phyloP scores from a whole-genome alignment of 2,888 invertebrate genomes.

The Amblyjoppa fuscipennis region DNA sequence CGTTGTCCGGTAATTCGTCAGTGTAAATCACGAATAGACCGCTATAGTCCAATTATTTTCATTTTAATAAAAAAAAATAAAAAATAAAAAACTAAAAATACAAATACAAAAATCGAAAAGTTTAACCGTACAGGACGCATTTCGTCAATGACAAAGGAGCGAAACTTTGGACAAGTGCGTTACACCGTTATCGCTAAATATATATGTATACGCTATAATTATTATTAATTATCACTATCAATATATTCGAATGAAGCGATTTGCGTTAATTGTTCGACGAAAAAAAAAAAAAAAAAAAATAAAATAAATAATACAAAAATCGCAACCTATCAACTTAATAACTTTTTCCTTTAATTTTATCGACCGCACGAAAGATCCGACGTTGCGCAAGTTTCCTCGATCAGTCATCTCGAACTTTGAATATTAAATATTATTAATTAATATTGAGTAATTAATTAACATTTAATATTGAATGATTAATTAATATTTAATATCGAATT shows the following conservation, averaged over 20 bases:
- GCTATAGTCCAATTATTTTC: constrained; percentile 37
- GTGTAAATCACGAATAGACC: constrained; percentile 61
- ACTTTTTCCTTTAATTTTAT: constrained; percentile 20
- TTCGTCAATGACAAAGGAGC: constrained; percentile 75
- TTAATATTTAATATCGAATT: neutral
- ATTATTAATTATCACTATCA: constrained; percentile 39
- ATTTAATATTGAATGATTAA: neutral
- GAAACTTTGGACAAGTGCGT: constrained; percentile 79
- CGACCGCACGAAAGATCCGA: neutral
- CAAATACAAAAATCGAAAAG: constrained; percentile 42
- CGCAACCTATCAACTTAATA: neutral
- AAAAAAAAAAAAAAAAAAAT: constrained; percentile 25
- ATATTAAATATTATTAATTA: neutral
- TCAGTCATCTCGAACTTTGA: neutral
- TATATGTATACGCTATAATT: constrained; percentile 41
- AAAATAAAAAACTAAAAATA: constrained; percentile 15
- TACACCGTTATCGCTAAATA: constrained; percentile 51
- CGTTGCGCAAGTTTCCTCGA: neutral
- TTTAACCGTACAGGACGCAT: constrained; percentile 44
- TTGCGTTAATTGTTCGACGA: constrained; percentile 41
- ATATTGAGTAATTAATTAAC: neutral
- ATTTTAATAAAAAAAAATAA: constrained; percentile 16
- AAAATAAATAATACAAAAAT: constrained; percentile 27
- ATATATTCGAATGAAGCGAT: constrained; percentile 54
- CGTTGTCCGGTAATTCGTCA: constrained; percentile 72